These are phyloP conservation scores for Andrena hattorfiana DNA, from an alignment of 2,888 invertebrate species.

Conservation along the genomic window DNA sequence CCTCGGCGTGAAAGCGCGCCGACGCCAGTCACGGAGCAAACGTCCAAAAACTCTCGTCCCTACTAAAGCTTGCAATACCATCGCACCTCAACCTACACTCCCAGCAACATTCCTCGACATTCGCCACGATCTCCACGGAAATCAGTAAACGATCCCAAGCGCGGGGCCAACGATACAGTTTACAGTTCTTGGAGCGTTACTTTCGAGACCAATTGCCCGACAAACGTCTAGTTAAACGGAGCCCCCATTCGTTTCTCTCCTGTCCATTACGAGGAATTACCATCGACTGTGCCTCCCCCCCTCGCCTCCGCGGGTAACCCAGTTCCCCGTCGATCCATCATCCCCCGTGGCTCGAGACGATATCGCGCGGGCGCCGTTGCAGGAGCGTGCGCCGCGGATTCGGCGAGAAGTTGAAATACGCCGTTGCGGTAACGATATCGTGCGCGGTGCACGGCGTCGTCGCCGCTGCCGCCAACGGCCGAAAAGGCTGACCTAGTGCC, in stretches of 20 bases:
- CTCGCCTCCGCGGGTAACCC: constrained; percentile 31
- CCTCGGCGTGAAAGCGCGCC: too few relatives aligned
- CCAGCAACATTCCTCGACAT: too few relatives aligned
- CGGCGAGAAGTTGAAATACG: constrained; percentile 63
- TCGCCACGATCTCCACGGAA: too few relatives aligned
- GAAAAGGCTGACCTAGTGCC: constrained; percentile 74
- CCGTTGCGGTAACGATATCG: constrained; percentile 58
- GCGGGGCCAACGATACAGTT: too few relatives aligned
- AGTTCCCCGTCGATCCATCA: constrained; percentile 52
- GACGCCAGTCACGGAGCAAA: too few relatives aligned
- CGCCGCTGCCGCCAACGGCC: constrained; percentile 5
- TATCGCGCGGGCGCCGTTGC: background rate
- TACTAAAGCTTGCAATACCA: background rate
- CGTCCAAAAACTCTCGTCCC: too few relatives aligned
- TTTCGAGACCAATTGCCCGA: background rate
- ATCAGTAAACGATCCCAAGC: too few relatives aligned
- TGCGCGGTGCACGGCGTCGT: constrained; percentile 30
- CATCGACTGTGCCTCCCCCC: background rate
- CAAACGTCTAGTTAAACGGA: background rate
- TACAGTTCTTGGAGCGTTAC: too few relatives aligned
- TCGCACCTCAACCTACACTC: background rate
- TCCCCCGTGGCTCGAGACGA: constrained; percentile 6
- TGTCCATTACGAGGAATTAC: background rate
- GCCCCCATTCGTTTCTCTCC: background rate
- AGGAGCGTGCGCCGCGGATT: constrained; percentile 34